phyloP scores from a whole-genome alignment of 2,113 vertebrate species.

The Colinus virginianus region DNA sequence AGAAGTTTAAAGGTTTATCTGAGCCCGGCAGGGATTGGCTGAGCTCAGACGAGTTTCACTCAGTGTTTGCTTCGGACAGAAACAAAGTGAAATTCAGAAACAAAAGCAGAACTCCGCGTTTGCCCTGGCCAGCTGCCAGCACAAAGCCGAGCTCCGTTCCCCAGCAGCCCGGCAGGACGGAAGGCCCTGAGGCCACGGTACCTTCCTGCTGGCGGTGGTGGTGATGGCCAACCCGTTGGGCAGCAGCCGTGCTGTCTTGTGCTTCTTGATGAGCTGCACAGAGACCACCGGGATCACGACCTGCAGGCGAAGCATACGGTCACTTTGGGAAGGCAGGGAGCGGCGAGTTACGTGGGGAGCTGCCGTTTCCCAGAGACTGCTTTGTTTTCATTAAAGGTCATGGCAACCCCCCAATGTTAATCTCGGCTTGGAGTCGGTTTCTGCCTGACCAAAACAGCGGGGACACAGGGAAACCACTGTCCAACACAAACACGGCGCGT shows the following conservation, averaged over 20 bases:
- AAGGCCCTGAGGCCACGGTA: conserved; percentile 40
- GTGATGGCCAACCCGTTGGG: conserved; percentile 95
- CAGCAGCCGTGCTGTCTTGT: conserved; percentile 92
- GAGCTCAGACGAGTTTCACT: background rate
- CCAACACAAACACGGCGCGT: background rate
- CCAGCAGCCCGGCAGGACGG: background rate
- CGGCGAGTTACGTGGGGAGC: rapidly evolving
- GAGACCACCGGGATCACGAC: conserved; percentile 91
- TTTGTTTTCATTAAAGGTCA: background rate
- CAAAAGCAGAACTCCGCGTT: background rate
- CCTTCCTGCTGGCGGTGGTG: conserved; percentile 92
- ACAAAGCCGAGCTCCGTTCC: rapidly evolving
- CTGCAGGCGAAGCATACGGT: conserved; percentile 54
- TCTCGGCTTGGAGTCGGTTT: rapidly evolving
- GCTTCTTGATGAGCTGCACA: conserved; percentile 93
- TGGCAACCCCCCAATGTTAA: rapidly evolving
- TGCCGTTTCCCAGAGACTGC: background rate
- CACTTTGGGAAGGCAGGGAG: rapidly evolving
- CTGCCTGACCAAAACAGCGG: background rate
- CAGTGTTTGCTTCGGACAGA: background rate
- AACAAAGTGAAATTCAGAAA: conserved; percentile 38
- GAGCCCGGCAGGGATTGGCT: conserved; percentile 21
- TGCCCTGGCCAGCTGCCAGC: conserved; percentile 3
- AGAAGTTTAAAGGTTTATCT: conserved; percentile 18
- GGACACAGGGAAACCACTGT: rapidly evolving